phyloP scores from a whole-genome alignment of 2,888 invertebrate genomes.

The Drosophila fungiperda region DNA sequence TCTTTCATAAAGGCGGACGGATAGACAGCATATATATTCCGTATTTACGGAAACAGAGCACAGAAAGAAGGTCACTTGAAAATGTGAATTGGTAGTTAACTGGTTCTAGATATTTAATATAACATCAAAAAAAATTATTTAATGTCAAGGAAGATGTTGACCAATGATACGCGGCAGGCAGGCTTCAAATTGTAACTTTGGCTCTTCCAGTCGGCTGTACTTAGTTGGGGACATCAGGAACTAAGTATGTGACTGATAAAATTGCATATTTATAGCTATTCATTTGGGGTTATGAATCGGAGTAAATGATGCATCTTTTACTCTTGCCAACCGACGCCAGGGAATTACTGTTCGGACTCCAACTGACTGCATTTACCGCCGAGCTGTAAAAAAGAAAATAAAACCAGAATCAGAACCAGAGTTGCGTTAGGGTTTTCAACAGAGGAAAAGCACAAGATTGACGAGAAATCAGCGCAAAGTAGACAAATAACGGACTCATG shows the following conservation, averaged over 20 bases:
- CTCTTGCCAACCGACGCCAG: conserved; percentile 93
- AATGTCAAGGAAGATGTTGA: conserved; percentile 1
- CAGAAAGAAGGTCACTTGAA: conserved; percentile 22
- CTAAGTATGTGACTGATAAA: conserved; percentile 10
- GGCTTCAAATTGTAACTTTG: conserved; percentile 1
- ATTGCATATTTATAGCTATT: conserved; percentile 12
- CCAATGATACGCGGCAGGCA: conserved; percentile 22
- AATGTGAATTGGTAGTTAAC: conserved; percentile 22
- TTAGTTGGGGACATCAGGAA: conserved; percentile 19
- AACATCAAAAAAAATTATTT: conserved; percentile 35
- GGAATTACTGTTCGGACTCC: conserved; percentile 93
- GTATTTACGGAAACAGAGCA: background rate
- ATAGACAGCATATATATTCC: background rate
- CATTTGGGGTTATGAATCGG: conserved; percentile 86
- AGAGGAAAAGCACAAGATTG: conserved; percentile 29
- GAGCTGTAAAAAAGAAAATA: conserved; percentile 88
- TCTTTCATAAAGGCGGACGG: conserved; percentile 10
- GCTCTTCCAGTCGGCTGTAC: conserved; percentile 7
- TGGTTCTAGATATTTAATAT: conserved; percentile 36
- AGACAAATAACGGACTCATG: conserved; percentile 19
- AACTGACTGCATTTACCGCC: conserved; percentile 94
- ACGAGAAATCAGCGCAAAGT: conserved; percentile 33
- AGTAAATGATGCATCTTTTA: conserved; percentile 93
- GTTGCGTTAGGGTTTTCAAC: conserved; percentile 49
- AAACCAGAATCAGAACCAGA: conserved; percentile 69